These are phyloP conservation scores for Bimastos eiseni DNA, from an alignment of 2,888 invertebrate species.

Conservation along the genomic window DNA sequence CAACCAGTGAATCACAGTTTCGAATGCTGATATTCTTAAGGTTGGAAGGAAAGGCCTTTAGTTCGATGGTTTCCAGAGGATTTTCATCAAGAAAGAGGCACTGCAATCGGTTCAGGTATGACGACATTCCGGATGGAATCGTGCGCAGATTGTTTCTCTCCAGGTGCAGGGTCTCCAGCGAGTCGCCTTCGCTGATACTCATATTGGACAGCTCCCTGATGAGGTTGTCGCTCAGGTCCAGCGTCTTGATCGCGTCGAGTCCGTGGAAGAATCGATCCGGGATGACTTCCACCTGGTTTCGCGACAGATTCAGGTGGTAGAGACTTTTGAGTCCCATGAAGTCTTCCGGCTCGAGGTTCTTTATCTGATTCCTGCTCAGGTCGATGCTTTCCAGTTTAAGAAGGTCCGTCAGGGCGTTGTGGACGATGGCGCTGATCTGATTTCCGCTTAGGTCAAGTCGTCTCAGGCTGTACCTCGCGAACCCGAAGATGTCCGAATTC, in stretches of 20 bases:
- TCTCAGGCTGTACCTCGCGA: neutral
- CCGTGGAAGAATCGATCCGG: slow-evolving; percentile 25
- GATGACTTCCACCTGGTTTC: slow-evolving; percentile 6
- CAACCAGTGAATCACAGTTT: neutral
- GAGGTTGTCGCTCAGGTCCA: slow-evolving; percentile 25
- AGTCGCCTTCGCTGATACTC: neutral
- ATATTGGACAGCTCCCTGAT: neutral
- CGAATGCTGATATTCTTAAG: slow-evolving; percentile 22
- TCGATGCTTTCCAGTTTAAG: neutral
- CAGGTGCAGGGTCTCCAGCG: slow-evolving; percentile 24
- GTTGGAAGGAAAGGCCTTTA: neutral
- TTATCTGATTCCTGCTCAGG: slow-evolving; percentile 8
- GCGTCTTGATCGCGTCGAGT: neutral
- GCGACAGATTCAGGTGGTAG: neutral
- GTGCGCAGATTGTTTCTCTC: slow-evolving; percentile 19
- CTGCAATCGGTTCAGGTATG: neutral
- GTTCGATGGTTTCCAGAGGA: slow-evolving; percentile 14
- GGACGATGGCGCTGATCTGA: neutral
- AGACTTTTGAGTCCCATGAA: slow-evolving; percentile 22
- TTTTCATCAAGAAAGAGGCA: slow-evolving; percentile 27
- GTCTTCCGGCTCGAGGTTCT: neutral
- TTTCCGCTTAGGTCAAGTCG: neutral
- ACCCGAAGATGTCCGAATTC: neutral
- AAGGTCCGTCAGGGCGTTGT: slow-evolving; percentile 24
- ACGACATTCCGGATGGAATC: neutral